Percentiles rank a stretch among this genome's conserved stretches.
phyloP scores from a whole-genome alignment of 2,888 invertebrate species.

The Drosophila acutilabella region DNA sequence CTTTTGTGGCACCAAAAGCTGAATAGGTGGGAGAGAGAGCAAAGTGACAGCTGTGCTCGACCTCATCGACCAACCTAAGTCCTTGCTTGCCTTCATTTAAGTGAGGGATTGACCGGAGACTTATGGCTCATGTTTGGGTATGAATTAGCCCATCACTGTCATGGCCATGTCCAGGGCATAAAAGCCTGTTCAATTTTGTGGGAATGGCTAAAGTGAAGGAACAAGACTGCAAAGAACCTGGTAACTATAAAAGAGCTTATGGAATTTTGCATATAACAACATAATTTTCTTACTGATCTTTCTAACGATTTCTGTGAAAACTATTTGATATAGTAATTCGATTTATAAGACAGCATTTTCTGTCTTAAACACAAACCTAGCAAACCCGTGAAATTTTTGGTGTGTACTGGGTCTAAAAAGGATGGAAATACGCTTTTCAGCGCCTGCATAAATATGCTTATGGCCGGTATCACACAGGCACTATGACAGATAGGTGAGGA shows the following conservation, averaged over 20 bases:
- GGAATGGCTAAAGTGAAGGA: too few species aligned
- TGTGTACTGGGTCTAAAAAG: conserved; percentile 20
- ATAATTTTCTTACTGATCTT: too few species aligned
- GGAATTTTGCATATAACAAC: too few species aligned
- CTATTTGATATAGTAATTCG: too few species aligned
- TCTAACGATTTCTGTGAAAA: too few species aligned
- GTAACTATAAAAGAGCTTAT: too few species aligned
- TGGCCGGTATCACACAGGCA: conserved; percentile 10
- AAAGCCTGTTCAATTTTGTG: conserved; percentile 46
- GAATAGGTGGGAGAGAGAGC: neutral
- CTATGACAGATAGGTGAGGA: neutral
- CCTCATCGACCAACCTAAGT: conserved; percentile 7
- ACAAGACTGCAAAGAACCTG: too few species aligned
- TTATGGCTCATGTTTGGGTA: conserved; percentile 31
- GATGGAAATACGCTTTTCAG: neutral
- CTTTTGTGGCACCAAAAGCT: too few species aligned
- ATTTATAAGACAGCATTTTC: too few species aligned
- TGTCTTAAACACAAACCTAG: too few species aligned
- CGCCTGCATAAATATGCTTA: conserved; percentile 35
- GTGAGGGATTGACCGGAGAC: conserved; percentile 14
- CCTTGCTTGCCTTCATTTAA: conserved; percentile 31
- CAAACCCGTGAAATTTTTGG: too few species aligned
- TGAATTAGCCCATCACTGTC: conserved; percentile 75
- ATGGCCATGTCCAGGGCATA: conserved; percentile 40
- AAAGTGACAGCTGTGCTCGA: conserved; percentile 21